phyloP scores from a whole-genome alignment of 2,113 vertebrate species.

The Thomomys bottae region DNA sequence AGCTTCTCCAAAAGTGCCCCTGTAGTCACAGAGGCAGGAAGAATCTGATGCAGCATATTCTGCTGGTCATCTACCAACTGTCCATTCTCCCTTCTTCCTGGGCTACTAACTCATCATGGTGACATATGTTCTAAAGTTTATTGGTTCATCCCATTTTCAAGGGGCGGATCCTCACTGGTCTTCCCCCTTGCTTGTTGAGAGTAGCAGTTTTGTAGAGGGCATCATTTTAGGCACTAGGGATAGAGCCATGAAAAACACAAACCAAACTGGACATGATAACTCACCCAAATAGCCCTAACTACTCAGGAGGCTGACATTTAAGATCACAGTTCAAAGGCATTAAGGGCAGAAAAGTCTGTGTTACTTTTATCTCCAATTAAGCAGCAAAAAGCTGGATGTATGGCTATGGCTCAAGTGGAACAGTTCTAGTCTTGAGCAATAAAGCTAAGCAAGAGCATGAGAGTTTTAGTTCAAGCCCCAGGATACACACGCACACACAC shows the following conservation, averaged over 20 bases:
- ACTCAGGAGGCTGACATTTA: no score
- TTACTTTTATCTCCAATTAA: no score
- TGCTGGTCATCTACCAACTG: not conserved
- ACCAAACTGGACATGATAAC: not conserved
- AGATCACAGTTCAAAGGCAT: no score
- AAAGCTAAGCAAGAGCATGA: no score
- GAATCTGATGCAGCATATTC: not conserved
- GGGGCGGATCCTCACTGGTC: not conserved
- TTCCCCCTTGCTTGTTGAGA: not conserved
- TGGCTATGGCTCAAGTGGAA: no score
- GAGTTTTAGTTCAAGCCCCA: no score
- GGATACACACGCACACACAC: no score
- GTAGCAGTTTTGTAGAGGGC: not conserved
- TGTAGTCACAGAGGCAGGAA: not conserved
- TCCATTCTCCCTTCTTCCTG: not conserved
- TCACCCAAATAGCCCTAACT: no score
- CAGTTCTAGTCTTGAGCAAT: no score
- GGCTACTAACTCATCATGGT: not conserved
- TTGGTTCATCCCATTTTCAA: not conserved
- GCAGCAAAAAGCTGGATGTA: no score
- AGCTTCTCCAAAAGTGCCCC: not conserved
- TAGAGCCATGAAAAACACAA: not conserved
- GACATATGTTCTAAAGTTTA: not conserved
- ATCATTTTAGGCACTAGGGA: not conserved
- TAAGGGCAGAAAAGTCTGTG: no score